Conservation (phyloP, 2,888 invertebrate species). For the Deroplatys truncata region DNA sequence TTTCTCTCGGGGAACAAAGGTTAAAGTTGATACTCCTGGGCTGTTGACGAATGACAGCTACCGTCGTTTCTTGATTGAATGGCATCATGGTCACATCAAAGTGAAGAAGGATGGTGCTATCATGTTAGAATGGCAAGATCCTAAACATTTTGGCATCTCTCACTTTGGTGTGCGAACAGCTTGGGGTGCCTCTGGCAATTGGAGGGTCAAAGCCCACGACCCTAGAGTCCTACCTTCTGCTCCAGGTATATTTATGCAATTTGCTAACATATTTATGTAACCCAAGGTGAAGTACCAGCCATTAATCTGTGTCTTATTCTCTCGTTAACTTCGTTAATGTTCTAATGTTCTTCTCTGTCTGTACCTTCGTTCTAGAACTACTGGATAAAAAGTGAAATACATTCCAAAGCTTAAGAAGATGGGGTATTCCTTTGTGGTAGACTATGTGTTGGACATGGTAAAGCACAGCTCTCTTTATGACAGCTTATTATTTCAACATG, state of each 20-base stretch:
- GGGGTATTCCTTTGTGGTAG: not conserved
- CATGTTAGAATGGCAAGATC: conserved; percentile 59
- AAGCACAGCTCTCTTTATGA: not conserved
- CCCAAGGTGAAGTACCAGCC: not conserved
- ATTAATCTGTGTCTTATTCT: not conserved
- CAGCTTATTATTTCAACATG: no score
- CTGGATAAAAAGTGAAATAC: not conserved
- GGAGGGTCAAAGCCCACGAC: conserved; percentile 49
- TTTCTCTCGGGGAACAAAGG: conserved; percentile 40
- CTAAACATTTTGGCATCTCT: conserved; percentile 55
- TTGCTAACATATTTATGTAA: not conserved
- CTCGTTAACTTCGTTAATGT: not conserved
- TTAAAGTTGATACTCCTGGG: conserved; percentile 54
- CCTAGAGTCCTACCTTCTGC: conserved; percentile 33
- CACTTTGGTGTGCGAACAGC: conserved; percentile 61
- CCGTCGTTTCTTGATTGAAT: conserved; percentile 54
- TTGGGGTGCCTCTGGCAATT: conserved; percentile 61
- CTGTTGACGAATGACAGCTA: conserved; percentile 54
- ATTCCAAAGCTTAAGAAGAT: not conserved
- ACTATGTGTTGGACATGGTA: not conserved
- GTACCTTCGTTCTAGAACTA: not conserved
- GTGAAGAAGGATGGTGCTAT: conserved; percentile 46
- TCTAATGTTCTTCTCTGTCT: not conserved
- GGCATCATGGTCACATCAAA: conserved; percentile 55
- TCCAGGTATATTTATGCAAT: not conserved